Conservation (phyloP, 1,140 invertebrate genomes). For the Euura saliciscinereae region DNA sequence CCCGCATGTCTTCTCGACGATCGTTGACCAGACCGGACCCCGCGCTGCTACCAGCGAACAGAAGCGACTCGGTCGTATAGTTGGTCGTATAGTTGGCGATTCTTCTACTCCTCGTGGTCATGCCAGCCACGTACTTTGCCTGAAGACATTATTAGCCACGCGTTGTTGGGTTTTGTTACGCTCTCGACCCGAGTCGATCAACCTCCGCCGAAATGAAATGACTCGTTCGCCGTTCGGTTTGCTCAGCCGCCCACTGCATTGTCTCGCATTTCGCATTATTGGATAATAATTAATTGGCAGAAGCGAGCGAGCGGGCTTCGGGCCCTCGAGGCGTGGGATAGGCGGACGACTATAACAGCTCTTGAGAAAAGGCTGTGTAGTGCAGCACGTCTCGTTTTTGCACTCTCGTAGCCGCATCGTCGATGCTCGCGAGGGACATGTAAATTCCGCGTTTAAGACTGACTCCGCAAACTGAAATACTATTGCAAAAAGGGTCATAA, state of each 20-base stretch:
- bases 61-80: conserved; percentile 34
- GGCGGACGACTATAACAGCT: not conserved
- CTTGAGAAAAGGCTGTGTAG: not conserved
- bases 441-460: conserved; percentile 30
- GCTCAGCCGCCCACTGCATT: not conserved
- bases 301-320: no score
- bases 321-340: no score
- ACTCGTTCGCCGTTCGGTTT: conserved; percentile 14
- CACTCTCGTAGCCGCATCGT: not conserved
- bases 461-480: conserved; percentile 24
- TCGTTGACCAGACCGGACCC: not conserved
- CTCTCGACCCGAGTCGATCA: conserved; percentile 16
- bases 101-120: conserved; percentile 19
- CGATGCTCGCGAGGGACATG: conserved; percentile 21
- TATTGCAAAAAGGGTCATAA: conserved; percentile 39
- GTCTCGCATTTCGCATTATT: not conserved
- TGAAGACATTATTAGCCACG: conserved; percentile 38
- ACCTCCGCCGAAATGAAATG: no score
- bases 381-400: not conserved
- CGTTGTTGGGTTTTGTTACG: conserved; percentile 22
- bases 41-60: conserved; percentile 16
- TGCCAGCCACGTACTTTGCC: not conserved
- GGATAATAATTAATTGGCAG: not conserved
- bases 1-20: not conserved
- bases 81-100: conserved; percentile 24